Evolutionary conservation across 1,140 invertebrate genomes (phyloP).

Genomic region (Polypedilum vanderplanki): DNA sequence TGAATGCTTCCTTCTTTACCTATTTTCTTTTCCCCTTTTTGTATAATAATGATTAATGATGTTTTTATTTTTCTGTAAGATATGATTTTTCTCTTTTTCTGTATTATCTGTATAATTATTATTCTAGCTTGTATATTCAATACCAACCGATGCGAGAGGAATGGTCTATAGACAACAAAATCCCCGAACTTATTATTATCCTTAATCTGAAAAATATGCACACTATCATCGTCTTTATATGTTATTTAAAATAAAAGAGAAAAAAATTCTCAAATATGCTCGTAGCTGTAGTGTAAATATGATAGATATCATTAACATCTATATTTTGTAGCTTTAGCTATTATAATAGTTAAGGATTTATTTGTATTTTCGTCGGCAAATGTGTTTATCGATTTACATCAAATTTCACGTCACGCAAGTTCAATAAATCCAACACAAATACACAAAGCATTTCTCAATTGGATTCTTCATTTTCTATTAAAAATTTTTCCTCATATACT

Average conservation of each 20-base stretch:
- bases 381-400: conserved; percentile 28
- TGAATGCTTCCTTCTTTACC: no score
- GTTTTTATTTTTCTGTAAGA: background rate
- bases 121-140: conserved; percentile 42
- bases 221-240: no score
- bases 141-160: conserved; percentile 42
- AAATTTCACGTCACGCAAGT: conserved; percentile 9
- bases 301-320: no score
- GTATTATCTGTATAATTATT: background rate
- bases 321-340: no score
- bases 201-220: conserved; percentile 32
- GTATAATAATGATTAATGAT: no score
- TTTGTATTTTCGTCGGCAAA: background rate
- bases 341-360: background rate
- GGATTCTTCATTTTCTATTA: background rate
- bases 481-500: background rate
- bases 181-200: conserved; percentile 44
- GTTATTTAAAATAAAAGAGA: no score
- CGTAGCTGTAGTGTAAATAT: no score
- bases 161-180: conserved; percentile 42
- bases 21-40: no score
- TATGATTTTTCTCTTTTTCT: background rate
- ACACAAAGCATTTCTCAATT: background rate
- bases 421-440: background rate
- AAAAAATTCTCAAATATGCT: no score